phyloP scores from a whole-genome alignment of 2,113 vertebrate genomes.

The Brachypodius melanocephalos region DNA sequence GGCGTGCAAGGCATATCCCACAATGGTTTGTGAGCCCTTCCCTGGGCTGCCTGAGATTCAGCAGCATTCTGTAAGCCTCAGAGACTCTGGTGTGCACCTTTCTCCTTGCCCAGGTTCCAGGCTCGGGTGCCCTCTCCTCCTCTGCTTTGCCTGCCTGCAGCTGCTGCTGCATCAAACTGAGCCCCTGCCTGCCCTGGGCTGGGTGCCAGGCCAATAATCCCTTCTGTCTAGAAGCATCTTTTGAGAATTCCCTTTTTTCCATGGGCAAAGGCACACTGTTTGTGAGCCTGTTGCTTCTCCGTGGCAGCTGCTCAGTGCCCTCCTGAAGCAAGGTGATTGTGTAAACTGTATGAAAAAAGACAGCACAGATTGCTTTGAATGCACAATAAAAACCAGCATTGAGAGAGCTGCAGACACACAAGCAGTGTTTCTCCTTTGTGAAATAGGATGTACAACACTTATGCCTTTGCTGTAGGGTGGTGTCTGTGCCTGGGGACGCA shows the following conservation, averaged over 20 bases:
- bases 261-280: neutral
- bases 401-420: neutral
- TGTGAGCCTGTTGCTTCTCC: neutral
- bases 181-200: neutral
- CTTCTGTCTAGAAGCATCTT: neutral
- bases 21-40: neutral
- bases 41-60: neutral
- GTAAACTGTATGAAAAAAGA: neutral
- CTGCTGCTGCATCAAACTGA: neutral
- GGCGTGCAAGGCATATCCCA: neutral
- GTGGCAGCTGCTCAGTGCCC: neutral
- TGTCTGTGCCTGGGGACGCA: neutral
- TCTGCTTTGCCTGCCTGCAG: neutral
- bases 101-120: neutral
- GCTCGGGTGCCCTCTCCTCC: neutral
- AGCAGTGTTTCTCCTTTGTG: neutral
- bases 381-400: neutral
- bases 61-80: neutral
- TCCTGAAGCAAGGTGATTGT: neutral
- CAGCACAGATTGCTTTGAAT: neutral
- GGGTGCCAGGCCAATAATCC: neutral
- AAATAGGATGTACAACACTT: neutral
- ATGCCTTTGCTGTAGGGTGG: neutral
- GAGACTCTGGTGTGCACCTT: accelerated
- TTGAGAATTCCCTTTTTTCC: neutral